These are phyloP conservation scores for Drosophila paracracens DNA, from an alignment of 2,888 invertebrate species.

Conservation along the genomic window DNA sequence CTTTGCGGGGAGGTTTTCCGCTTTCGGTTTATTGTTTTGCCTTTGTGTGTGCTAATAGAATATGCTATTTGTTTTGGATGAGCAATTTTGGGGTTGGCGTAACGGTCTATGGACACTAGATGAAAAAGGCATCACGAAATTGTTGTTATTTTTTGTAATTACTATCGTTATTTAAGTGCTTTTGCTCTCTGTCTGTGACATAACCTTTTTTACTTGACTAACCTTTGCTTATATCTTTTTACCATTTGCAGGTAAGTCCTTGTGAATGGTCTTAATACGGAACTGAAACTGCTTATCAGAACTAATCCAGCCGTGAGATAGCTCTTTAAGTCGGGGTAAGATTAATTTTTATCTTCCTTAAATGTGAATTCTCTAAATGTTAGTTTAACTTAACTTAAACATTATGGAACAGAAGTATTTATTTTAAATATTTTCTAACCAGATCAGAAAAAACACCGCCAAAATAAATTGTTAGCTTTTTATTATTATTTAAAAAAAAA, in stretches of 20 bases:
- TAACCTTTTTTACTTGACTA: constrained; percentile 31
- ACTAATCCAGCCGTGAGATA: not conserved
- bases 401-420: not conserved
- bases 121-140: constrained; percentile 24
- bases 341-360: not conserved
- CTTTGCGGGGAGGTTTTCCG: constrained; percentile 33
- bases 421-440: not conserved
- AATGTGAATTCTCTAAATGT: not conserved
- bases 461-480: not conserved
- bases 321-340: constrained; percentile 39
- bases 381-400: not conserved
- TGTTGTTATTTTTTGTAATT: constrained; percentile 34
- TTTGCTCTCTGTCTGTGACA: not conserved
- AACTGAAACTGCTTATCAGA: not conserved
- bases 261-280: not conserved
- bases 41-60: constrained; percentile 55
- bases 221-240: constrained; percentile 23
- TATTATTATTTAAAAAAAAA: not conserved
- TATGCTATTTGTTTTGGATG: constrained; percentile 56
- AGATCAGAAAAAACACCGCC: not conserved
- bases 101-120: constrained; percentile 3
- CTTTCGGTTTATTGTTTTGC: constrained; percentile 11
- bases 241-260: constrained; percentile 60
- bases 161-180: constrained; percentile 38
- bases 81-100: constrained; percentile 11